These are phyloP conservation scores for Danio albolineatus DNA, from an alignment of 2,797 vertebrate species.

Conservation along the genomic window DNA sequence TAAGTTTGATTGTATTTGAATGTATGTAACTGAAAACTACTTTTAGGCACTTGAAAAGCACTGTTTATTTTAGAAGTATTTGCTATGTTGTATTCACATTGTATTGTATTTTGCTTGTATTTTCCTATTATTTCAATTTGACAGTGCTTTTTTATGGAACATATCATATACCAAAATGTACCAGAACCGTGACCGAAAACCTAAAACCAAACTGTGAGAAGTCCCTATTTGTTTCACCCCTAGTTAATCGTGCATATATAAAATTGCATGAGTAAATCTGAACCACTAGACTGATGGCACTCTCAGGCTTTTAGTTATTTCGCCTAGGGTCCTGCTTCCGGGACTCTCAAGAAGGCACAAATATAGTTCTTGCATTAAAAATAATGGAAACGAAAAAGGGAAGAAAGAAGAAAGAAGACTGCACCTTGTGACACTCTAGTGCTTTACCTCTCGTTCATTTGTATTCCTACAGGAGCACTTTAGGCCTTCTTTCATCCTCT, in stretches of 20 bases:
- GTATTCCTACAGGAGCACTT: slow-evolving; percentile 18
- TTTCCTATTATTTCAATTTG: no score
- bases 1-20: no score
- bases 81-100: no score
- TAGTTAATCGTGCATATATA: not conserved
- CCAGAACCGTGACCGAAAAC: no score
- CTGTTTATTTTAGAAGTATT: no score
- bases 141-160: no score
- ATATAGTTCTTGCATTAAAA: not conserved
- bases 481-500: slow-evolving; percentile 36
- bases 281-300: not conserved
- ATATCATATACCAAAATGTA: no score
- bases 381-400: not conserved
- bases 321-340: not conserved
- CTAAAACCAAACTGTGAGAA: no score
- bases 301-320: not conserved
- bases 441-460: slow-evolving; percentile 24
- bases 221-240: no score
- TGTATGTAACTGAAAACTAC: no score
- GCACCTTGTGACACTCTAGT: slow-evolving; percentile 6
- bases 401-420: not conserved
- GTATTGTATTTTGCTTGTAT: no score
- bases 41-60: no score
- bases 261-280: not conserved
- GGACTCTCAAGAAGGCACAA: not conserved